Evolutionary conservation across 2,797 vertebrate genomes (phyloP), one percentile per base, ranked within the genome.

Genomic region (Chromobotia macracanthus): DNA sequence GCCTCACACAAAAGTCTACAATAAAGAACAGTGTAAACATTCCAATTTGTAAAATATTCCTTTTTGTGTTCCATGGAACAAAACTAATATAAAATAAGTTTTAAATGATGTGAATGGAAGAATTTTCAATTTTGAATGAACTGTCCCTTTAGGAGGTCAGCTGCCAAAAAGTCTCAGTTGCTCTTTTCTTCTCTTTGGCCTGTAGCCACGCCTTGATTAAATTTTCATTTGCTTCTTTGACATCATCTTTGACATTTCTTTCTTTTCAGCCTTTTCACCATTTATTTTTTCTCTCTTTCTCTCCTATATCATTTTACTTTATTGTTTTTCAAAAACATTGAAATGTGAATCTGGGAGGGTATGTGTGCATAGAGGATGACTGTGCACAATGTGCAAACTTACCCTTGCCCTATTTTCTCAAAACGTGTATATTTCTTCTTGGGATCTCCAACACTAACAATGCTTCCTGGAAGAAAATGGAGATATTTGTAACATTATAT

Each of bases 351-450:
- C 68, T 63, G 48, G 21, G 35, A 23, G 68, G 18, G 71, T 46
- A 25, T 61, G 56, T 50, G 44, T 74, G 69, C 15, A 23, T 25
- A 70, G 15, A 56, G 2, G n/a, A 23, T 21, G 48, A 21, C 2
- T 23, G 21, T 44, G 35, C 23, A 72, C 19, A 67, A 41, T 44
- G 35, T 23, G 66, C 19, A 67, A 41, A 80, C 94, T 91, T 86
- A 95, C 95, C 95, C 95, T 88, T 96, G 95, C 72, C 95, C 95
- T 79, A 96, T 95, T 93, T 99, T 99, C 94, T 99, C 97, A 83
- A 99, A 99, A 81, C 97, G 95, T 7, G 97, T 98, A 75, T 99
- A 99, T 90, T 99, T 99, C 95, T 99, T 99, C 91, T 99, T 99
- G 69, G 97, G 97, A 90, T 99, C 97, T 61, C 97, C 97, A 85